phyloP scores from a whole-genome alignment of 2,113 vertebrate genomes.

The Barbus barbus region DNA sequence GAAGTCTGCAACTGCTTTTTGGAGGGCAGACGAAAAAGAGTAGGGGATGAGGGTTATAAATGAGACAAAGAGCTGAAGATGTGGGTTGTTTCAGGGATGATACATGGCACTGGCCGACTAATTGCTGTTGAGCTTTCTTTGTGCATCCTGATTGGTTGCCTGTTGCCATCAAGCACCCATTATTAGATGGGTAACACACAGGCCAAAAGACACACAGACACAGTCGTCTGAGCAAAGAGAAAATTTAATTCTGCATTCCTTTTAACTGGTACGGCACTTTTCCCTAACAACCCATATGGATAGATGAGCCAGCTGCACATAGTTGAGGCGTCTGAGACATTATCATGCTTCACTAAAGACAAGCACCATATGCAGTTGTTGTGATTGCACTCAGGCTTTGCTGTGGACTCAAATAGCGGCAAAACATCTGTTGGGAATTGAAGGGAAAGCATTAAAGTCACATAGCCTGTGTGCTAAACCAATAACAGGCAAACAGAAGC shows the following conservation, averaged over 20 bases:
- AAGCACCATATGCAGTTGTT: conserved; percentile 32
- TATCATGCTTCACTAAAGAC: conserved; percentile 37
- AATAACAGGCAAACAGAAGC: conserved; percentile 30
- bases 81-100: conserved; percentile 10
- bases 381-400: conserved; percentile 28
- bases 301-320: conserved; percentile 13
- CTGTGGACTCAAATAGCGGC: conserved; percentile 32
- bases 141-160: not conserved
- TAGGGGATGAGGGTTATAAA: conserved; percentile 21
- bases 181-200: not conserved
- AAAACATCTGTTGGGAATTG: conserved; percentile 29
- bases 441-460: conserved; percentile 28
- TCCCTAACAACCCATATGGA: conserved; percentile 25
- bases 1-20: not conserved
- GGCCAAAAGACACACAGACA: not conserved
- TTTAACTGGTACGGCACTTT: conserved; percentile 25
- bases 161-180: not conserved
- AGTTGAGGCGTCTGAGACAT: not conserved
- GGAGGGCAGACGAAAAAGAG: not conserved
- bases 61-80: conserved; percentile 8
- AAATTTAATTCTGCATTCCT: conserved; percentile 43
- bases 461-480: not conserved
- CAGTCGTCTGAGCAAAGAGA: not conserved
- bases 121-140: conserved; percentile 1
- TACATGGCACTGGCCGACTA: not conserved